These are phyloP conservation scores for Sarcophaga rosellei DNA, from an alignment of 2,888 invertebrate genomes.

Conservation along the genomic window DNA sequence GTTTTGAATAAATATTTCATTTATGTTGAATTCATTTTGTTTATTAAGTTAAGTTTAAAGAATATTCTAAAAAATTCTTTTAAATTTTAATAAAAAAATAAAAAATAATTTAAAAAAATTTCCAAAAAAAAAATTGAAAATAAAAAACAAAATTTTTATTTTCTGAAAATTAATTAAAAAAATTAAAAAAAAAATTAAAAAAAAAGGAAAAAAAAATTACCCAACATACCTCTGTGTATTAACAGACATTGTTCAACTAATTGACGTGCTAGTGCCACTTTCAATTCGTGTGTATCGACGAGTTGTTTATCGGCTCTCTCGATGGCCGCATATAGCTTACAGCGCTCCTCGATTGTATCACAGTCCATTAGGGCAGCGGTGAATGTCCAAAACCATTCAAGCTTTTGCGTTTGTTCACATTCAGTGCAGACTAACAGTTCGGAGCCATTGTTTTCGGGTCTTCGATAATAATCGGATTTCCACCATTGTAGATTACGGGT, in stretches of 20 bases:
- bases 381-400: conserved; percentile 75
- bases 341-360: conserved; percentile 74
- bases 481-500: conserved; percentile 74
- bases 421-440: conserved; percentile 72
- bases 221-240: conserved; percentile 73
- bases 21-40: background rate
- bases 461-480: conserved; percentile 71
- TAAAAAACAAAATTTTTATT: too few species aligned
- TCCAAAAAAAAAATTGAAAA: background rate
- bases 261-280: conserved; percentile 73
- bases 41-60: conserved; percentile 17
- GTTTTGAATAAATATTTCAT: background rate
- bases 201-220: conserved; percentile 10
- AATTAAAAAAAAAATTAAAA: background rate
- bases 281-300: conserved; percentile 73
- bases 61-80: conserved; percentile 29
- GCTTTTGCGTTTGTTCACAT: conserved; percentile 72
- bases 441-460: conserved; percentile 71
- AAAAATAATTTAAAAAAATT: background rate
- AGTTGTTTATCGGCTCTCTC: conserved; percentile 72
- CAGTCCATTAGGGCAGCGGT: conserved; percentile 72
- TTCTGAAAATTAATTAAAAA: background rate
- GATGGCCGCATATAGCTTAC: conserved; percentile 73
- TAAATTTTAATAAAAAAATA: background rate
- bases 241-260: conserved; percentile 73